Evolutionary conservation across 2,113 vertebrate species (phyloP).

Genomic region (Diphyllodes magnificus): DNA sequence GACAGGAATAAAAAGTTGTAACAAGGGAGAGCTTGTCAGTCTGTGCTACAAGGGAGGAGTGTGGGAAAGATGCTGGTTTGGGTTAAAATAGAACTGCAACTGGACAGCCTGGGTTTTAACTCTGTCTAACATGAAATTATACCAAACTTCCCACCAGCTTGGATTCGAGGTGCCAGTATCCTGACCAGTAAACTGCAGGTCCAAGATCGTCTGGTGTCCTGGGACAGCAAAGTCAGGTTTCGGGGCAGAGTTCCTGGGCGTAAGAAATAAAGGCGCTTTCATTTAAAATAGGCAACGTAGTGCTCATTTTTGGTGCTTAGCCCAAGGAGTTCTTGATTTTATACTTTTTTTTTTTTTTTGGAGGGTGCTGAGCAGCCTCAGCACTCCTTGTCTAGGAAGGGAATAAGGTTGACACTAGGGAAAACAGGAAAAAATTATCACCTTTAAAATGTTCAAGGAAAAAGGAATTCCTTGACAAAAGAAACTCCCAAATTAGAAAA

Average conservation of each 20-base stretch:
- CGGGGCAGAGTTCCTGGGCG: background rate
- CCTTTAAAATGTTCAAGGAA: background rate
- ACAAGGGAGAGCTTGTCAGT: background rate
- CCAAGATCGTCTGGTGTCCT: accelerated
- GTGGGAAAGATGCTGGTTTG: conserved; percentile 40
- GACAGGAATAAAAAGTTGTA: background rate
- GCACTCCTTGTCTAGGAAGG: background rate
- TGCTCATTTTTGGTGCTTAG: background rate
- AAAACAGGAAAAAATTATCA: background rate
- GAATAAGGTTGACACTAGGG: background rate
- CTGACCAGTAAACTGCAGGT: background rate
- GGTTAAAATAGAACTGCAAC: conserved; percentile 20
- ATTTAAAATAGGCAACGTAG: accelerated
- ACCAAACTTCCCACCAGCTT: background rate
- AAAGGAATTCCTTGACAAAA: background rate
- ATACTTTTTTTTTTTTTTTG: too few species aligned
- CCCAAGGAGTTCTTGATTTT: background rate
- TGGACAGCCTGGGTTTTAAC: background rate
- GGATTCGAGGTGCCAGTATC: background rate
- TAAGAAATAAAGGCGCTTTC: background rate
- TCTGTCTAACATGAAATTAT: conserved; percentile 19
- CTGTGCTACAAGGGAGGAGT: background rate
- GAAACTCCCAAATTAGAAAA: background rate
- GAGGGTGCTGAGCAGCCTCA: background rate
- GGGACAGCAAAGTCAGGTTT: background rate